A percentile compares a stretch with the other conserved stretches of the same genome.
phyloP scores from a whole-genome alignment of 2,113 vertebrate species.

The Pipa parva region DNA sequence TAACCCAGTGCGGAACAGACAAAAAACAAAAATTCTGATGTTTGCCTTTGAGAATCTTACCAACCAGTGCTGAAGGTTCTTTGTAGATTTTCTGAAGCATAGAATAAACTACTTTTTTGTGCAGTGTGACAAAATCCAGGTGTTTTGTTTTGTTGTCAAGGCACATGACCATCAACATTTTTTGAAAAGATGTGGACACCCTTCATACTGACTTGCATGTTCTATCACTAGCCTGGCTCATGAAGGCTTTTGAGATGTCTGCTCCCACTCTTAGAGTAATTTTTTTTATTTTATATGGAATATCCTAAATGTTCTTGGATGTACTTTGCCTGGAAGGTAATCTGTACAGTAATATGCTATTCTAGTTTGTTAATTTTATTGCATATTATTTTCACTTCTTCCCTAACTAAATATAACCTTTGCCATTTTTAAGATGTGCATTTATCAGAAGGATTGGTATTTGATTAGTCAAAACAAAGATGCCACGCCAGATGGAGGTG shows the following conservation, averaged over 20 bases:
- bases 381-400: constrained; percentile 9
- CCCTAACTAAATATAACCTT: constrained; percentile 8
- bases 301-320: neutral
- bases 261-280: constrained; percentile 14
- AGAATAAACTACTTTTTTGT: too few relatives aligned
- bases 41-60: too few relatives aligned
- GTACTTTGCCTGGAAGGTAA: neutral
- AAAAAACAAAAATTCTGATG: too few relatives aligned
- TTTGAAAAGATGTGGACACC: neutral
- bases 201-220: neutral
- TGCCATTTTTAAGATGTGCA: neutral
- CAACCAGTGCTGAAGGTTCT: too few relatives aligned
- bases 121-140: too few relatives aligned
- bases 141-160: too few relatives aligned
- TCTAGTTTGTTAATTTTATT: neutral
- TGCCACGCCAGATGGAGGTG: constrained; percentile 4
- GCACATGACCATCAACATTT: neutral
- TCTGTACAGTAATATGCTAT: constrained; percentile 14
- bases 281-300: neutral
- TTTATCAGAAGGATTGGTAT: neutral
- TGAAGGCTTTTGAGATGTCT: constrained; percentile 28
- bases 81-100: too few relatives aligned
- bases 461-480: neutral
- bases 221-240: constrained; percentile 1
- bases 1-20: too few relatives aligned